Conservation (phyloP, 2,888 invertebrate species). For the Oligia fasciuncula region DNA sequence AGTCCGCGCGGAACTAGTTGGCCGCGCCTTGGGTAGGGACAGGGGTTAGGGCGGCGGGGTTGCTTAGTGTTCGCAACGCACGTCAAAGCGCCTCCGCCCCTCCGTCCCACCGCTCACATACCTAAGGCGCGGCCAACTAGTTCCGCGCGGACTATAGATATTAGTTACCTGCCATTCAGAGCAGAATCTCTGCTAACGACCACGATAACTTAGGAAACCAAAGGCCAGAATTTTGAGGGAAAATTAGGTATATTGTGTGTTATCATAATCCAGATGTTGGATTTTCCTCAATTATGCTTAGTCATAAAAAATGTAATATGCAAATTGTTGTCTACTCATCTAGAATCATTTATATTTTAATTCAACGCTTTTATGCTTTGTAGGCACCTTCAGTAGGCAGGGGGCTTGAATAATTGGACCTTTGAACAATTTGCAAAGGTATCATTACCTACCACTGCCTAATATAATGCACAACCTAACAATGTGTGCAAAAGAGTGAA, state of each 20-base stretch:
- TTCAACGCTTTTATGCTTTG: not conserved
- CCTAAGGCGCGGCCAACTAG: too few relatives aligned
- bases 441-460: not conserved
- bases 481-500: conserved; percentile 28
- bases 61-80: too few relatives aligned
- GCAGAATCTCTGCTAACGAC: not conserved
- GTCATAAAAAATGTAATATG: not conserved
- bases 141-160: too few relatives aligned
- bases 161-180: not conserved
- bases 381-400: not conserved
- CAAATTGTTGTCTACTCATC: conserved; percentile 30
- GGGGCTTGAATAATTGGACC: not conserved
- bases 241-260: not conserved
- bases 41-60: too few relatives aligned
- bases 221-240: not conserved
- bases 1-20: too few relatives aligned
- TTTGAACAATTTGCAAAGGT: conserved; percentile 8
- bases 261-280: not conserved
- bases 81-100: too few relatives aligned
- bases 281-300: not conserved
- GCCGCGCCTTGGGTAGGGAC: too few relatives aligned
- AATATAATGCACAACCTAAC: conserved; percentile 6
- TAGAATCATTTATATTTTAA: conserved; percentile 18
- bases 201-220: not conserved
- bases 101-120: too few relatives aligned